Percentiles rank a stretch among this genome's conserved stretches.
These are phyloP conservation scores for Muscicapa comitata DNA, from an alignment of 2,797 vertebrate species.

Conservation along the genomic window DNA sequence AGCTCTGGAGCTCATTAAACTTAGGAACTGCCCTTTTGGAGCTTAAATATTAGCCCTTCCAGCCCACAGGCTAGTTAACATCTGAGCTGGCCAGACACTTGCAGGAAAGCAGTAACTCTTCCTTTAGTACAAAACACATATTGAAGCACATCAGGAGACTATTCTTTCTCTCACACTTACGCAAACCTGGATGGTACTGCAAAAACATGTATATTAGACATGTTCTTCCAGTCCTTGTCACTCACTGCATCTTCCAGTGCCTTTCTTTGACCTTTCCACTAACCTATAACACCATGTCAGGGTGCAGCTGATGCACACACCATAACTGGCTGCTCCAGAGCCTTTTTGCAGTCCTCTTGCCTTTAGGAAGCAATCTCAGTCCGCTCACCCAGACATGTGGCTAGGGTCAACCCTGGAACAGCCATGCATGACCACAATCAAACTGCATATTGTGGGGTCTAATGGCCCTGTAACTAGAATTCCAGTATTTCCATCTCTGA, in stretches of 20 bases:
- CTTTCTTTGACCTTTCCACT: neutral
- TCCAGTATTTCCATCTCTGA: neutral
- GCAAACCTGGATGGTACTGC: neutral
- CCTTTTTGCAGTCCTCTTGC: neutral
- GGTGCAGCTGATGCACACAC: neutral
- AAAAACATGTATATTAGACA: fast-evolving
- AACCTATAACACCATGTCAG: neutral
- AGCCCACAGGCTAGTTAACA: neutral
- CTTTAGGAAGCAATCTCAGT: neutral
- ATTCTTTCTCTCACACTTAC: neutral
- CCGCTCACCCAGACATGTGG: neutral
- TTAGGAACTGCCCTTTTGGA: neutral
- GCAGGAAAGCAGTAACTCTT: neutral
- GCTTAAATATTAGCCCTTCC: neutral
- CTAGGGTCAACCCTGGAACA: neutral
- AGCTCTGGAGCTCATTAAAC: neutral
- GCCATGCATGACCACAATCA: neutral
- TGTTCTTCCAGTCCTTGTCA: neutral
- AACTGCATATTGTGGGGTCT: neutral
- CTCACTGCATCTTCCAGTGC: neutral
- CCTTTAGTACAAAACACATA: neutral
- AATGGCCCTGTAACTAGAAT: neutral
- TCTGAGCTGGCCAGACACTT: neutral
- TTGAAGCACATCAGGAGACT: neutral
- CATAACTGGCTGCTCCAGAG: neutral